Base-by-base conservation (phyloP, 2,797 vertebrate species). In the Lacerta viridis region DNA sequence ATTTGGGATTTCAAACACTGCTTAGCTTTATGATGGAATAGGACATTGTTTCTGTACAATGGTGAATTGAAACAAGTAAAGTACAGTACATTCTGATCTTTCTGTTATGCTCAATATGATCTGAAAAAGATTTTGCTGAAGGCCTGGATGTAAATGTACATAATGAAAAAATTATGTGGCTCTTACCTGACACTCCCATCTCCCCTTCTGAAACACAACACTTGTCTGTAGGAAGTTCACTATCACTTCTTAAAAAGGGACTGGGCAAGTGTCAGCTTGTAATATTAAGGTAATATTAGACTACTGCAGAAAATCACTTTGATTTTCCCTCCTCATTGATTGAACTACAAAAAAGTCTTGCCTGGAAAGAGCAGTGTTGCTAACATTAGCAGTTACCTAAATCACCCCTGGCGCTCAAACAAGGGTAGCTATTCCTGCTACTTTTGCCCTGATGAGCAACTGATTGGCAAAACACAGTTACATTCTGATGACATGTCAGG, bases 161-260 rank as follows among this genome's bases (percentile, higher is more conserved):
- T 46, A 33, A 33, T 23, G 41, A 3, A 46, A n/a, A 10, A 39
- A 72, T 25, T 50, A 29, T 2, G 7, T 61, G 46, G 23, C 23
- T 72, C 66, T 50, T 23, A 17, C 50, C 23, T 68, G 46, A 27
- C 4, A 20, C 72, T 29, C 46, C 29, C 11, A 8, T 83, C 55
- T 72, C 66, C 2, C 1, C 77, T 74, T 18, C 87, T 59, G 0
- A 64, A 71, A 13, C 80, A 29, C 79, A 76, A 39, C 69, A 29
- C 80, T 92, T 86, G 39, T 79, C 59, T 92, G 68, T 80, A 69
- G 77, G 29, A 80, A 91, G n/a, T 74, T 46, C 4, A 78, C 25
- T 85, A 55, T 80, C 86, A 90, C 69, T 90, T 2, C 36, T 29
- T 5, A 5, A 9, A 88, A 84, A 36, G 33, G 79, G 68, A 74